Percentiles rank a stretch among this genome's conserved stretches.
Conservation (phyloP, 1,140 invertebrate genomes). For the Bombus huntii region DNA sequence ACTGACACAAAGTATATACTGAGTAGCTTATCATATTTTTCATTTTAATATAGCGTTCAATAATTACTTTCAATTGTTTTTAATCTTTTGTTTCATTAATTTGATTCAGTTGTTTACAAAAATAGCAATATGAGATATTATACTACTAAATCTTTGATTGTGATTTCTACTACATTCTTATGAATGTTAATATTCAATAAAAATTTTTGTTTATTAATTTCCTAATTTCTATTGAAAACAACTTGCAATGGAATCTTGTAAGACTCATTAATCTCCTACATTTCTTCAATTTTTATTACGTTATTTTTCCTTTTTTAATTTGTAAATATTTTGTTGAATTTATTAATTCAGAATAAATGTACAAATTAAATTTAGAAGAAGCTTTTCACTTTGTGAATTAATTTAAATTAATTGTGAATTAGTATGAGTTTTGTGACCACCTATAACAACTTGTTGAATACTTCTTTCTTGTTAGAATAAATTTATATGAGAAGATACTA, state of each 20-base stretch:
- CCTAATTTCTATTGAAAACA: background rate
- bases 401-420: constrained; percentile 35
- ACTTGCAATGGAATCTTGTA: constrained; percentile 27
- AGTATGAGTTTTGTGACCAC: constrained; percentile 70
- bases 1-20: background rate
- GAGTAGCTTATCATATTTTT: constrained; percentile 17
- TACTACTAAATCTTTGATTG: background rate
- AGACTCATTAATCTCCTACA: constrained; percentile 8
- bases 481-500: background rate
- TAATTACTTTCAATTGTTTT: constrained; percentile 10
- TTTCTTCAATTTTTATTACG: background rate
- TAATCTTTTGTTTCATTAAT: constrained; percentile 7
- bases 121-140: constrained; percentile 6
- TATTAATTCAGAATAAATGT: background rate
- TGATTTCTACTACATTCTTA: constrained; percentile 9
- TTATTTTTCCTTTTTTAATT: background rate
- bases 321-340: background rate
- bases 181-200: constrained; percentile 14
- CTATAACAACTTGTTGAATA: constrained; percentile 83
- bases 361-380: constrained; percentile 13
- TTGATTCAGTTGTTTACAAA: constrained; percentile 13
- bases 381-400: background rate
- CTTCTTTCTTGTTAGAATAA: constrained; percentile 61
- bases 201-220: constrained; percentile 20
- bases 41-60: constrained; percentile 5